Evolutionary conservation across 2,888 invertebrate species (phyloP).

Genomic region (Fabriciana adippe): DNA sequence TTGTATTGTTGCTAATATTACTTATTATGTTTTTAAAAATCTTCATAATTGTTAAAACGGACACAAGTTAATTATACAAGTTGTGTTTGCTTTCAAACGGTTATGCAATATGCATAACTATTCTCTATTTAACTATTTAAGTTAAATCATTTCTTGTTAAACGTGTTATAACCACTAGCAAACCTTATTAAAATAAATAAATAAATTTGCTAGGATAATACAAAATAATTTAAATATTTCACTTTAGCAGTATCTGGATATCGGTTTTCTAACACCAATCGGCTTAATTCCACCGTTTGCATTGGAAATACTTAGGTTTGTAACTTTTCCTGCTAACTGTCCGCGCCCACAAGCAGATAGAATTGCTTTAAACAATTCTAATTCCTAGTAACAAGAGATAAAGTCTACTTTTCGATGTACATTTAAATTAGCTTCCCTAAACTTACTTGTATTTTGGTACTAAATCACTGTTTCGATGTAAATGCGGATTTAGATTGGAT

Average conservation of each 20-base stretch:
- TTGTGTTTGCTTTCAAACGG: too few relatives aligned
- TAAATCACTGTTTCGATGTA: constrained; percentile 38
- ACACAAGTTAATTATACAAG: too few relatives aligned
- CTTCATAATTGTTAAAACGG: too few relatives aligned
- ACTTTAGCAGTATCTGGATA: constrained; percentile 32
- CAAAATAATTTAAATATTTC: constrained; percentile 3
- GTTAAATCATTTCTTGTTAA: too few relatives aligned
- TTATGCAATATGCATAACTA: too few relatives aligned
- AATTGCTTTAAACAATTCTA: background rate
- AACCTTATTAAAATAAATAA: too few relatives aligned
- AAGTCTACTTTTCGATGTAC: constrained; percentile 9
- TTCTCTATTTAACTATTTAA: too few relatives aligned
- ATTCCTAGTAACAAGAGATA: background rate
- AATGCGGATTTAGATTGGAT: constrained; percentile 35
- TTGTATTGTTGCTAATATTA: too few relatives aligned
- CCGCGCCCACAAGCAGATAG: constrained; percentile 30
- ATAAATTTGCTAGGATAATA: too few relatives aligned
- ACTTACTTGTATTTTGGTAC: constrained; percentile 34
- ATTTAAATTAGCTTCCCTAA: constrained; percentile 25
- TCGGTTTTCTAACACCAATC: constrained; percentile 38
- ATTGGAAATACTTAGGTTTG: constrained; percentile 41
- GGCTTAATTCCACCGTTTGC: constrained; percentile 40
- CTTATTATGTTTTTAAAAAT: too few relatives aligned
- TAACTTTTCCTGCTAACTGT: constrained; percentile 40
- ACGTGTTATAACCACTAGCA: too few relatives aligned